phyloP scores from a whole-genome alignment of 2,113 vertebrate species.

The Myrmophylax atrothorax region DNA sequence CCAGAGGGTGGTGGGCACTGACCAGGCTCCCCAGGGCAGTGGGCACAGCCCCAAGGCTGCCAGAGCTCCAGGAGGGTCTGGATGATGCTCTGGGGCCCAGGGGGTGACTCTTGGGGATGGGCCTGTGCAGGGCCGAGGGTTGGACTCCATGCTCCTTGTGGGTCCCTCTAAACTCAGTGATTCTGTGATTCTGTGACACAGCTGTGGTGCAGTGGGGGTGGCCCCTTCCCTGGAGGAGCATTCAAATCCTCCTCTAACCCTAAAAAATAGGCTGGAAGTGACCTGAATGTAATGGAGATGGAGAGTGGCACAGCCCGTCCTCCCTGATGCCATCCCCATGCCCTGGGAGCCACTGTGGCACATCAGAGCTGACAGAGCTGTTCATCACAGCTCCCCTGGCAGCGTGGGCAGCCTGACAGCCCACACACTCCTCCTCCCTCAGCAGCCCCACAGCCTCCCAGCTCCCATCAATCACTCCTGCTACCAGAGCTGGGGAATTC shows the following conservation, averaged over 20 bases:
- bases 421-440: not conserved
- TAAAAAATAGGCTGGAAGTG: not conserved
- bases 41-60: not conserved
- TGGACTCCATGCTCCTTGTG: not conserved
- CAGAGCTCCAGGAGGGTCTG: not conserved
- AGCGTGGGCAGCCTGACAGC: not conserved
- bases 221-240: not conserved
- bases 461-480: not conserved
- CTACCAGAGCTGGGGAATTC: not conserved
- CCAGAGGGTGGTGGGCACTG: not conserved
- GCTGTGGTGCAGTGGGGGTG: not conserved
- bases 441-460: not conserved
- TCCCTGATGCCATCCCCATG: not conserved
- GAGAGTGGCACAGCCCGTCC: not conserved
- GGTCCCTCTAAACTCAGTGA: not conserved
- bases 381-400: not conserved
- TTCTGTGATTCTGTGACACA: not conserved
- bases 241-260: not conserved
- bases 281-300: rapidly evolving
- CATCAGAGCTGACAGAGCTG: rapidly evolving
- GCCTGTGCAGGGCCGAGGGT: not conserved
- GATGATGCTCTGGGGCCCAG: not conserved
- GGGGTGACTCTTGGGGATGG: not conserved
- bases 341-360: not conserved
- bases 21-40: not conserved